phyloP scores from a whole-genome alignment of 1,140 invertebrate species.

The Platorchestia sp. region DNA sequence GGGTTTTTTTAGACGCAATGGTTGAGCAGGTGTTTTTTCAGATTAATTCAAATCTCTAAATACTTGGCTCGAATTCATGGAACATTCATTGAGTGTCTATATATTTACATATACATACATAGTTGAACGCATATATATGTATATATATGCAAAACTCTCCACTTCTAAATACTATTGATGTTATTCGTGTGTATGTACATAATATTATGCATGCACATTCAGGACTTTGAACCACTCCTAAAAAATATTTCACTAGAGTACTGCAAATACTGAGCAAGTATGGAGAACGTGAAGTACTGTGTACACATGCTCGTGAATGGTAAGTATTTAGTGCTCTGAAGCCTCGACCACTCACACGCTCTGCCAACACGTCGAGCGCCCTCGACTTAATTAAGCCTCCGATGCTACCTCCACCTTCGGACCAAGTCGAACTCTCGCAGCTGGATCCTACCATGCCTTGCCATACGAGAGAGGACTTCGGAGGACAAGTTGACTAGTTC shows the following conservation, averaged over 20 bases:
- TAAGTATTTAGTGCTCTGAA: background rate
- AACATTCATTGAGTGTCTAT: no score
- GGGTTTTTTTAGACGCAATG: no score
- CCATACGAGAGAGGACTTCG: background rate
- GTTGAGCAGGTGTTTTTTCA: no score
- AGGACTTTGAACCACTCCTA: no score
- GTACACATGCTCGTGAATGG: background rate
- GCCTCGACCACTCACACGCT: background rate
- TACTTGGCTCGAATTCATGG: no score
- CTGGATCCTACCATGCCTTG: background rate
- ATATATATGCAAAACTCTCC: no score
- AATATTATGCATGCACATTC: no score
- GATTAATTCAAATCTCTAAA: no score
- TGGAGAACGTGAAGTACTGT: background rate
- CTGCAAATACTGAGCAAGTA: background rate
- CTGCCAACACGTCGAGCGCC: background rate
- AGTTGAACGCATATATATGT: no score
- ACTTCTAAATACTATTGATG: no score
- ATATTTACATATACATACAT: no score
- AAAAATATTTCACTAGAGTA: background rate
- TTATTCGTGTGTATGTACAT: no score
- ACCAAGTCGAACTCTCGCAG: background rate
- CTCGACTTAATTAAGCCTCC: background rate
- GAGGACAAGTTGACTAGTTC: background rate
- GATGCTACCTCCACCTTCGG: background rate